Percentiles rank a stretch among this genome's conserved stretches.
These are phyloP conservation scores for Gambusia holbrooki DNA, from an alignment of 2,113 vertebrate genomes.

Conservation along the genomic window DNA sequence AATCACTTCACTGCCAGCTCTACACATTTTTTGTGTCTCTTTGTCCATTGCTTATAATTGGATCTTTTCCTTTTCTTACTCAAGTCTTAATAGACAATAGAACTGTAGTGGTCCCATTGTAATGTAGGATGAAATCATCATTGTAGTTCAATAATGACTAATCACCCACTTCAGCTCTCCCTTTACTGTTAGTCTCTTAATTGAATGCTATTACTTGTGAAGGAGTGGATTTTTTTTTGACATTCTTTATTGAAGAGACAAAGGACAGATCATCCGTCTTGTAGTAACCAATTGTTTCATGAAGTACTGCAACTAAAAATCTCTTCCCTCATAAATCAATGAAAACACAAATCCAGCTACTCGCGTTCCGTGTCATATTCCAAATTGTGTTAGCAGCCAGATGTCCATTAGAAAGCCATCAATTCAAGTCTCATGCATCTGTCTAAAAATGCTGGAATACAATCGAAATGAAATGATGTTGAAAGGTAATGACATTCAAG, in stretches of 20 bases:
- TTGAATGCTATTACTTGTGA: conserved; percentile 18
- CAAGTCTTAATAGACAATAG: conserved; percentile 10
- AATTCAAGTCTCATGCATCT: conserved; percentile 44
- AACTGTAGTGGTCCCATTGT: conserved; percentile 29
- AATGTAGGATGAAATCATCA: conserved; percentile 43
- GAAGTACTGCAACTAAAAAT: conserved; percentile 31
- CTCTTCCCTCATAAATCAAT: conserved; percentile 32
- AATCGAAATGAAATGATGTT: conserved; percentile 47
- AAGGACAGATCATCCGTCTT: background rate
- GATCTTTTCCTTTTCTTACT: conserved; percentile 29
- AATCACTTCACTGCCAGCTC: conserved; percentile 17
- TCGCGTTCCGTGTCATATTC: conserved; percentile 6
- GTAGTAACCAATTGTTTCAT: conserved; percentile 23
- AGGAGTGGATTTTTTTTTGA: conserved; percentile 7
- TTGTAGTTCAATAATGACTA: conserved; percentile 55
- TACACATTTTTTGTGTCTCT: conserved; percentile 12
- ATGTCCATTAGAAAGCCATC: conserved; percentile 49
- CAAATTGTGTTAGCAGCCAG: conserved; percentile 33
- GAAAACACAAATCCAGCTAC: conserved; percentile 52
- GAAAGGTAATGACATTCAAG: conserved; percentile 14
- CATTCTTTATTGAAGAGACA: conserved; percentile 21
- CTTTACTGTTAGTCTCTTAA: conserved; percentile 40
- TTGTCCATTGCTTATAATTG: conserved; percentile 19
- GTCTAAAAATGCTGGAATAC: conserved; percentile 43
- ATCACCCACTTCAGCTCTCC: conserved; percentile 54